These are phyloP conservation scores for Leucoraja erinaceus DNA, from an alignment of 2,113 vertebrate species.

Conservation along the genomic window DNA sequence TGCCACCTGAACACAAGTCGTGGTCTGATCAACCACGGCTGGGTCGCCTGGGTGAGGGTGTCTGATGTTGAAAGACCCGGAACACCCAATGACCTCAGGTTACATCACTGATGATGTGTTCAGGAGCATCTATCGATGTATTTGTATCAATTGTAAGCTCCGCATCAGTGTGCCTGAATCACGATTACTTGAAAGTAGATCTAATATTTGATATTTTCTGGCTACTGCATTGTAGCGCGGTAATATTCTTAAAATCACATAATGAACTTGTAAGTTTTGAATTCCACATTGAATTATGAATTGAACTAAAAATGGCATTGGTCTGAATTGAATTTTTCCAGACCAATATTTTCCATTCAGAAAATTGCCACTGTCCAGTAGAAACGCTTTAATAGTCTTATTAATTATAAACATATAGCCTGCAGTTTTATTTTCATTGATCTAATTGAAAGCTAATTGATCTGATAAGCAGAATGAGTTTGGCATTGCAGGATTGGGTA, in stretches of 20 bases:
- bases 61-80: no score
- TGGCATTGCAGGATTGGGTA: not conserved
- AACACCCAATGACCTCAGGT: no score
- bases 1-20: no score
- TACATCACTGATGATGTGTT: no score
- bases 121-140: no score
- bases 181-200: not conserved
- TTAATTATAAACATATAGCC: not conserved
- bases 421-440: not conserved
- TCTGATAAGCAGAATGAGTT: not conserved
- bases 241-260: not conserved
- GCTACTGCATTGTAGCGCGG: not conserved
- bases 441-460: not conserved
- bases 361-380: not conserved
- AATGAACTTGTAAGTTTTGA: not conserved
- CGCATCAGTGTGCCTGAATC: not conserved
- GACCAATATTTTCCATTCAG: not conserved
- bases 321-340: not conserved
- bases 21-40: no score
- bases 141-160: no score
- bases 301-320: not conserved
- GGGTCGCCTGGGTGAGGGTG: no score
- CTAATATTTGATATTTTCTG: not conserved
- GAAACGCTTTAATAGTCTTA: not conserved
- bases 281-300: not conserved